Evolutionary conservation across 2,113 vertebrate species (phyloP).

Genomic region (Hippoglossus stenolepis): DNA sequence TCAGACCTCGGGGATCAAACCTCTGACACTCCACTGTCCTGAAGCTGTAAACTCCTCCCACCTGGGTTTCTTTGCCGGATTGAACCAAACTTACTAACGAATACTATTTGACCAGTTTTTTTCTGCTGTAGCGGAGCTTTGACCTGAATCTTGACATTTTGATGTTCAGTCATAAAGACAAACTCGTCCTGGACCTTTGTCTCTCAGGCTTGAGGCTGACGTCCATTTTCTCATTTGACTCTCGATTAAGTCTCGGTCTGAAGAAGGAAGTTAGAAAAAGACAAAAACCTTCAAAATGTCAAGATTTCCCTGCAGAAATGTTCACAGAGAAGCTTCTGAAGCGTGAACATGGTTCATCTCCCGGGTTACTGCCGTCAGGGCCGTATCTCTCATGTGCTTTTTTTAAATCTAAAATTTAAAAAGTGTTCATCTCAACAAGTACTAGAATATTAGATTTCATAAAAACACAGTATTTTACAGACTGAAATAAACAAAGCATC

Average conservation of each 20-base stretch:
- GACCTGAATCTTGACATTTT: conserved; percentile 40
- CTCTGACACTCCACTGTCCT: conserved; percentile 9
- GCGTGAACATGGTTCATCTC: no score
- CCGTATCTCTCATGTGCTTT: no score
- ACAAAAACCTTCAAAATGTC: conserved; percentile 29
- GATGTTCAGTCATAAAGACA: neutral
- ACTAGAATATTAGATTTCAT: neutral
- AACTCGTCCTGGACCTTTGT: no score
- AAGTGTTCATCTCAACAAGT: conserved; percentile 53
- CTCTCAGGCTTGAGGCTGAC: no score
- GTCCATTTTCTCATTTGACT: no score
- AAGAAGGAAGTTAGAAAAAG: neutral
- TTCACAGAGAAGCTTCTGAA: no score
- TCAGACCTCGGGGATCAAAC: no score
- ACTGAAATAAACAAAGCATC: neutral
- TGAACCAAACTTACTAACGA: conserved; percentile 18
- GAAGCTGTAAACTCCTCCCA: conserved; percentile 3
- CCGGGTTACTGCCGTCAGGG: no score
- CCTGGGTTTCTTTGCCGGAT: neutral
- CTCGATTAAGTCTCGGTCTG: no score
- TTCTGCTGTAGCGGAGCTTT: conserved; percentile 1
- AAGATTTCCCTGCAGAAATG: conserved; percentile 4
- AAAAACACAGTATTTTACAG: neutral
- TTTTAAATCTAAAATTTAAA: no score
- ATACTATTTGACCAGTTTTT: conserved; percentile 28